These are phyloP conservation scores for Myopa testacea DNA, from an alignment of 2,888 invertebrate genomes.

Conservation along the genomic window DNA sequence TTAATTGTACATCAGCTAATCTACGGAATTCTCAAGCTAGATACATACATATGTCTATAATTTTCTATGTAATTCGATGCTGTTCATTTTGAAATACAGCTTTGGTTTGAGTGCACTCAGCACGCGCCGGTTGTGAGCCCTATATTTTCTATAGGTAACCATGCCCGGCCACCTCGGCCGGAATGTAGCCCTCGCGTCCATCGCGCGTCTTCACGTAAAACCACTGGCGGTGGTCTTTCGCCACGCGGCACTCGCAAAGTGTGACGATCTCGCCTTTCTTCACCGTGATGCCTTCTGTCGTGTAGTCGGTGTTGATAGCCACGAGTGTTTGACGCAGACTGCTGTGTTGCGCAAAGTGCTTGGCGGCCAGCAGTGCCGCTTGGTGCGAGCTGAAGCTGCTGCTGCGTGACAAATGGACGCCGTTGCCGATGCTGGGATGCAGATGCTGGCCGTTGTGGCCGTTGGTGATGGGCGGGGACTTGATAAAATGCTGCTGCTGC, in stretches of 20 bases:
- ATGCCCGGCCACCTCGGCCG: conserved; percentile 81
- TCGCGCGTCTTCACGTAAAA: conserved; percentile 80
- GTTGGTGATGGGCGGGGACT: conserved; percentile 59
- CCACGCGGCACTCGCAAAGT: conserved; percentile 72
- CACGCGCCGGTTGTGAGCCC: background rate
- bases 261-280: conserved; percentile 82
- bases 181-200: conserved; percentile 81
- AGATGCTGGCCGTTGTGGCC: conserved; percentile 63
- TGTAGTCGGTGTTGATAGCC: conserved; percentile 78
- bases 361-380: conserved; percentile 59
- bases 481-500: conserved; percentile 51
- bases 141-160: conserved; percentile 74
- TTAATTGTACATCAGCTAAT: conserved; percentile 3
- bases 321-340: conserved; percentile 76
- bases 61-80: conserved; percentile 21
- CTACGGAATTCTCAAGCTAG: background rate
- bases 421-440: conserved; percentile 54
- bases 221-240: conserved; percentile 77
- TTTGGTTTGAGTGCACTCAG: conserved; percentile 7
- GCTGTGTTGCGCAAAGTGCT: conserved; percentile 57
- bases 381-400: conserved; percentile 48
- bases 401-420: conserved; percentile 41
- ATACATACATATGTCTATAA: background rate
- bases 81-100: background rate
- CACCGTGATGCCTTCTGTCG: conserved; percentile 74